phyloP scores from a whole-genome alignment of 2,888 invertebrate genomes.

The Lasius platythorax region DNA sequence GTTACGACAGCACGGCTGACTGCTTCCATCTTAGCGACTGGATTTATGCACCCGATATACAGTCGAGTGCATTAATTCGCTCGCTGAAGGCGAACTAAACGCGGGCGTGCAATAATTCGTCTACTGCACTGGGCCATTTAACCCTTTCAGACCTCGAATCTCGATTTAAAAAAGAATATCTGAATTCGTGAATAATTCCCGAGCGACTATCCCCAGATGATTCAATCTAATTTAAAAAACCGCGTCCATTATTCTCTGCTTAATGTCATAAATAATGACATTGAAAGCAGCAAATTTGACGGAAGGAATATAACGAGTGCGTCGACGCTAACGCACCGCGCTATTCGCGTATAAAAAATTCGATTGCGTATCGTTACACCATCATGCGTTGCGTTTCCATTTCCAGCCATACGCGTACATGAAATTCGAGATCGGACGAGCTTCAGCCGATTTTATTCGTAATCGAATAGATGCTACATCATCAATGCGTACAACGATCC shows the following conservation, averaged over 20 bases:
- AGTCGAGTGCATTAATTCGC: conserved; percentile 43
- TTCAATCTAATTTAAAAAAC: conserved; percentile 18
- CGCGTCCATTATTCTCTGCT: background rate
- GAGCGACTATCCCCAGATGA: background rate
- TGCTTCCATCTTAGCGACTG: conserved; percentile 9
- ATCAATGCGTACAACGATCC: background rate
- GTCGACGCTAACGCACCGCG: background rate
- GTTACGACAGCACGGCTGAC: conserved; percentile 13
- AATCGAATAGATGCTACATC: background rate
- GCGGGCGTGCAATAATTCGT: conserved; percentile 40
- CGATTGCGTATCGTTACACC: background rate
- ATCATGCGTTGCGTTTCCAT: conserved; percentile 12
- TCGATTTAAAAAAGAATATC: conserved; percentile 8
- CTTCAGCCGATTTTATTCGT: background rate
- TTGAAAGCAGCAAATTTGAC: background rate
- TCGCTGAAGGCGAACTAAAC: conserved; percentile 32
- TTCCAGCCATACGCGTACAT: background rate
- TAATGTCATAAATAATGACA: background rate
- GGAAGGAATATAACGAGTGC: background rate
- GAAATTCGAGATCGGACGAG: conserved; percentile 9
- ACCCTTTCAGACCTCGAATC: conserved; percentile 23
- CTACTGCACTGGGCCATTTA: conserved; percentile 30
- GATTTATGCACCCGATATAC: conserved; percentile 26
- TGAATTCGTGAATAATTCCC: background rate
- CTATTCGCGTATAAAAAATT: background rate